A percentile compares a stretch with the other conserved stretches of the same genome.
Conservation (phyloP, 2,888 invertebrate species). For the Euspilapteryx auroguttella region DNA sequence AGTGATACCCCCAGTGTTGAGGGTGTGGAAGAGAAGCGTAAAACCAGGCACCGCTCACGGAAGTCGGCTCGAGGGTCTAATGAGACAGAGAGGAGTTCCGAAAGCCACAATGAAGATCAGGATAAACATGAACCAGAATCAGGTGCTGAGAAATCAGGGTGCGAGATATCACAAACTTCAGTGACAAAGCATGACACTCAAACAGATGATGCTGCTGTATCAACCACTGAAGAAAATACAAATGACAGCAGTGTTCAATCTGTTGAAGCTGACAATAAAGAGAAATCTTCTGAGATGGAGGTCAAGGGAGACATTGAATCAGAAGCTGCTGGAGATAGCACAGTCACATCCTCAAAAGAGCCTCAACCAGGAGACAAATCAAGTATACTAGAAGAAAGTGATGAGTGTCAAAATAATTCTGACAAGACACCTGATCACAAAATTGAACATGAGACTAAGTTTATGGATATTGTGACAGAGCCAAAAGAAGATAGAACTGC, state of each 20-base stretch:
- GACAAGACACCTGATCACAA: too few species aligned
- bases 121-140: slow-evolving; percentile 16
- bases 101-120: slow-evolving; percentile 26
- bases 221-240: slow-evolving; percentile 25
- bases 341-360: too few species aligned
- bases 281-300: slow-evolving; percentile 2
- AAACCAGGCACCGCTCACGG: slow-evolving; percentile 35
- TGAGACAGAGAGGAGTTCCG: slow-evolving; percentile 27
- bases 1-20: slow-evolving; percentile 47
- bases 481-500: slow-evolving; percentile 15
- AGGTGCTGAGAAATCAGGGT: slow-evolving; percentile 13
- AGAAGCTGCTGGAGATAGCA: too few species aligned
- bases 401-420: too few species aligned
- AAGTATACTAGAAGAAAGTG: too few species aligned
- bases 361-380: too few species aligned
- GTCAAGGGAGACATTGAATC: too few species aligned
- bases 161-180: slow-evolving; percentile 21
- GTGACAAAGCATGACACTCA: slow-evolving; percentile 9
- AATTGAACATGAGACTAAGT: too few species aligned
- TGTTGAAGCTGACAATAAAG: slow-evolving; percentile 9
- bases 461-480: too few species aligned
- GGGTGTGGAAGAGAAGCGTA: slow-evolving; percentile 43
- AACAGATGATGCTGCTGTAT: slow-evolving; percentile 20
- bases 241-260: slow-evolving; percentile 10
- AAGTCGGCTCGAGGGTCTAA: slow-evolving; percentile 28